Evolutionary conservation across 1,140 invertebrate genomes (phyloP).

Genomic region (Muscidifurax raptorellus): DNA sequence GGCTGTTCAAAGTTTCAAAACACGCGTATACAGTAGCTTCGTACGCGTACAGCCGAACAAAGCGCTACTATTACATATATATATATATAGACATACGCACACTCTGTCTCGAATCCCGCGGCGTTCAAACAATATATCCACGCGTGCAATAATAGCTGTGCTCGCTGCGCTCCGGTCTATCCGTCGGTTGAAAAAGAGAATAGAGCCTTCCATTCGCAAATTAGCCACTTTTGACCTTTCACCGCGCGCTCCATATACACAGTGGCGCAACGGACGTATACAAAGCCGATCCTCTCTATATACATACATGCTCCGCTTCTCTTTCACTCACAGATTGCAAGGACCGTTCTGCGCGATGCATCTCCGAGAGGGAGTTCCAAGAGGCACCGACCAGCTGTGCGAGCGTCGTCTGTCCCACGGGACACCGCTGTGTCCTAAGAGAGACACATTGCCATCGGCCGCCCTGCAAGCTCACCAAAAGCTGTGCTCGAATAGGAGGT

Average conservation of each 20-base stretch:
- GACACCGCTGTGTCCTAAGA: conserved; percentile 62
- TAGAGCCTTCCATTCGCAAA: neutral
- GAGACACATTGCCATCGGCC: conserved; percentile 60
- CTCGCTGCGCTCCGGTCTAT: neutral
- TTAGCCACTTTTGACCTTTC: conserved; percentile 14
- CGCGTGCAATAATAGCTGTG: too few relatives aligned
- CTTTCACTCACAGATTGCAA: conserved; percentile 55
- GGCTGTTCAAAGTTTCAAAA: too few relatives aligned
- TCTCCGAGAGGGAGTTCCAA: conserved; percentile 59
- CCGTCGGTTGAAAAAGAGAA: neutral
- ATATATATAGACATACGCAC: too few relatives aligned
- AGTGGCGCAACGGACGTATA: neutral
- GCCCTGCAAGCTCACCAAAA: conserved; percentile 66
- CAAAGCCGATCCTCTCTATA: neutral
- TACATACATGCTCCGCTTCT: neutral
- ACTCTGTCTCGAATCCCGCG: too few relatives aligned
- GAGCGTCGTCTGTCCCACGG: conserved; percentile 59
- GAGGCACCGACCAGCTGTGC: conserved; percentile 60
- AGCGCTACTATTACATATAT: too few relatives aligned
- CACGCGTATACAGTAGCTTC: neutral
- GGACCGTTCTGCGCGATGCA: conserved; percentile 62
- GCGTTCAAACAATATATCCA: neutral
- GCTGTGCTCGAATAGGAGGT: conserved; percentile 61
- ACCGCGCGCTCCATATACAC: neutral
- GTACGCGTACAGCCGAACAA: neutral